Base-by-base conservation (phyloP, 2,113 vertebrate species). In the Stegostoma tigrinum region DNA sequence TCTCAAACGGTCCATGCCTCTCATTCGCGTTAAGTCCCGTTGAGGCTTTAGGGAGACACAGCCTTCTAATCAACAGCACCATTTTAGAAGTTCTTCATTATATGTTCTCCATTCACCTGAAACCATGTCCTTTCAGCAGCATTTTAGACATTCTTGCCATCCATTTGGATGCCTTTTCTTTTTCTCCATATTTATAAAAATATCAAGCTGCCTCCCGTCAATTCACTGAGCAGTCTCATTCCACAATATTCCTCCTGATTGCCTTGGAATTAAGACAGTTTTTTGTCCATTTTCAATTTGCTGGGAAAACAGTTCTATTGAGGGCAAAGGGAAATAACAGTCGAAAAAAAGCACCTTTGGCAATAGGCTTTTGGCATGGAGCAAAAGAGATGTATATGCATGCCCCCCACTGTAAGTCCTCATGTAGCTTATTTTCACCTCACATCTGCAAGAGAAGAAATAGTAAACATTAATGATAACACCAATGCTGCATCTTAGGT, bases 321-420 rank as follows among this genome's bases (percentile, higher is more conserved):
- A 97, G 97, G 98, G 97, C 97, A 98, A 98, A 98, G 98, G 97
- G 97, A 96, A 96, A 96, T 97, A 97, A 97, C 97, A 97, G 97
- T 98, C 98, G 96, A 97, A 48, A 66, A 98, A 97, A 98, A 99
- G 98, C 98, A 99, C 98, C 98, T 98, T 99, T 98, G 98, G 98
- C 97, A 98, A 96, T 97, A 98, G 97, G 94, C 97, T 98, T 98
- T 98, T 97, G 98, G 98, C 98, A 98, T 98, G 98, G 98, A 97
- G 98, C 97, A 97, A 97, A 97, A 97, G 94, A 70, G 97, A 97
- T 96, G 97, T 97, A 97, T 97, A 97, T 98, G 98, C 98, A 97
- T 98, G 98, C 98, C 98, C 34, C 30, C 98, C 97, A 97, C 96
- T 70, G 97, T 97, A 97, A 97, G 97, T 98, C 98, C 97, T 96